These are phyloP conservation scores for Drosophila parvula DNA, from an alignment of 1,140 invertebrate genomes.

Conservation along the genomic window DNA sequence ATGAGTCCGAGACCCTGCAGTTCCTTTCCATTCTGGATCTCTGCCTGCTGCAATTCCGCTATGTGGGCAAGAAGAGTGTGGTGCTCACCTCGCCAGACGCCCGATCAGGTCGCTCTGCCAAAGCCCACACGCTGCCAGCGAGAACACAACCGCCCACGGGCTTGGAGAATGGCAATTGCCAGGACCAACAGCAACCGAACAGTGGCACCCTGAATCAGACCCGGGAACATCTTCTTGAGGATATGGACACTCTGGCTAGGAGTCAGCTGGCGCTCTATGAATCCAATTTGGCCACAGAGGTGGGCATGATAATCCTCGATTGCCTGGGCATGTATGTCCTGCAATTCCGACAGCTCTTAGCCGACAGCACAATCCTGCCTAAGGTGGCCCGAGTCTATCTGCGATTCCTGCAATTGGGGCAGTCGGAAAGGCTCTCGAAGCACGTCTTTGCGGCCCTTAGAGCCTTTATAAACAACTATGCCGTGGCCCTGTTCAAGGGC, in stretches of 20 bases:
- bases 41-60: slow-evolving; percentile 94
- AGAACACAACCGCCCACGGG: slow-evolving; percentile 42
- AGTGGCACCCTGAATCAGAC: slow-evolving; percentile 86
- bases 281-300: slow-evolving; percentile 95
- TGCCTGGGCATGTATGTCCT: slow-evolving; percentile 93
- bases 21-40: slow-evolving; percentile 78
- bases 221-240: slow-evolving; percentile 85
- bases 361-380: slow-evolving; percentile 90
- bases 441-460: slow-evolving; percentile 96
- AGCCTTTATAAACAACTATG: slow-evolving; percentile 96
- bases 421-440: slow-evolving; percentile 94
- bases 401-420: slow-evolving; percentile 93
- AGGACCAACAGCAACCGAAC: slow-evolving; percentile 85
- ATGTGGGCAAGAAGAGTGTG: slow-evolving; percentile 92
- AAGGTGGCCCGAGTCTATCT: slow-evolving; percentile 93
- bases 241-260: slow-evolving; percentile 75
- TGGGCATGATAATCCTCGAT: slow-evolving; percentile 94
- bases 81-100: slow-evolving; percentile 84
- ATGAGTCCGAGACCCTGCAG: slow-evolving; percentile 75
- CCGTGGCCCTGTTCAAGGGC: slow-evolving; percentile 92
- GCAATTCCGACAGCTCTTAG: slow-evolving; percentile 89
- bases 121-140: slow-evolving; percentile 63
- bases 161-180: slow-evolving; percentile 87
- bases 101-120: slow-evolving; percentile 29
- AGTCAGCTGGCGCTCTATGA: slow-evolving; percentile 87